phyloP scores from a whole-genome alignment of 1,140 invertebrate species.

The Metopolophium dirhodum region DNA sequence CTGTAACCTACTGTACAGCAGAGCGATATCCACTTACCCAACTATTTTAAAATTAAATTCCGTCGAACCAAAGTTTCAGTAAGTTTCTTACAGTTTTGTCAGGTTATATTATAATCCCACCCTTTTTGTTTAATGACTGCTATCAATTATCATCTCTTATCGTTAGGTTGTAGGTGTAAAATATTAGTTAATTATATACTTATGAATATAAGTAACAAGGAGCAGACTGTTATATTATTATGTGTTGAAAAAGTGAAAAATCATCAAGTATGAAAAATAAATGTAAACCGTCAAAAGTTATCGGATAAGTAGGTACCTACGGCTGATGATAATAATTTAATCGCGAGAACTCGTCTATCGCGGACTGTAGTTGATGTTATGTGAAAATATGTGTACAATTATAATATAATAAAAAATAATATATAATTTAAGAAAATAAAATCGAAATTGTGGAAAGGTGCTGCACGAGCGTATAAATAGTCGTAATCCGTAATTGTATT shows the following conservation, averaged over 20 bases:
- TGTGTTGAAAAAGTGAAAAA: not conserved
- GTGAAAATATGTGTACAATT: not conserved
- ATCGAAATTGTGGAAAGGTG: not conserved
- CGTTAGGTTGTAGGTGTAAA: no score
- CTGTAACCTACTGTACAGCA: no score
- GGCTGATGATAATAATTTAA: not conserved
- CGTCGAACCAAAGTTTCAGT: not conserved
- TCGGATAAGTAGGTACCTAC: not conserved
- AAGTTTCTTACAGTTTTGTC: not conserved
- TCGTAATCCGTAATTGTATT: not conserved
- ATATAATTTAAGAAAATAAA: not conserved
- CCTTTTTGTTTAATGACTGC: not conserved
- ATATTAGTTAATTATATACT: not conserved
- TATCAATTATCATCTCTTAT: not conserved
- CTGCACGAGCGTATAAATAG: not conserved
- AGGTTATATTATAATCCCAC: not conserved
- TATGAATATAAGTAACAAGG: not conserved
- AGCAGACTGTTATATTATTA: not conserved
- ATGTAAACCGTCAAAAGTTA: not conserved
- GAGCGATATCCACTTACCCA: no score
- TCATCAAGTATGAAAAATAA: not conserved
- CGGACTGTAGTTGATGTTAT: not conserved
- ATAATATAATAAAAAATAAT: not conserved
- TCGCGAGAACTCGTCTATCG: not conserved
- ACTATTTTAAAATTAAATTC: constrained; percentile 9